Base-by-base conservation (phyloP, 2,888 invertebrate genomes). In the Nemotelus pantherinus region DNA sequence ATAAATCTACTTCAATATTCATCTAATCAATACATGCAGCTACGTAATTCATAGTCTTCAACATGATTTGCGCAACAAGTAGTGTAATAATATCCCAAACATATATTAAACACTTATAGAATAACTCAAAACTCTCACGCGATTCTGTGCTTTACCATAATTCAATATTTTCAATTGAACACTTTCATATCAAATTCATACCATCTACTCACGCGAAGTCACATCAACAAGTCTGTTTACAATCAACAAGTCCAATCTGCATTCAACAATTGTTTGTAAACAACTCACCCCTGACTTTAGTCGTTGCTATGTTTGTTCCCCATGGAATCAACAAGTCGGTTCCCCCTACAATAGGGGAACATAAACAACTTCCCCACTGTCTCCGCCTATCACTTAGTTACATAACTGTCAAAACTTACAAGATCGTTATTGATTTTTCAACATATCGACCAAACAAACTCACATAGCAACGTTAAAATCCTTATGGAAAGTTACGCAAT, bases 361-460 rank as follows among this genome's bases (percentile, higher is more conserved):
- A n/a, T 45, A 25, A n/a, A 57, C 2, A 1, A n/a, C 3, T 41
- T 63, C 63, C 48, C 74, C 72, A 58, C n/a, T 58, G 10, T 58
- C 57, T 48, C 44, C 43, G n/a, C 55, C 44, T 0, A 70, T 41
- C 65, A 39, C 4, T n/a, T n/a, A n/a, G 25, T 43, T 39, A 41
- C 43, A 3, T 3, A 9, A 7, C 5, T 63, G 5, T 63, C 9
- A 25, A 41, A 25, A 48, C 4, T 63, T 48, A 5, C 48, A 58
- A 60, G 60, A 63, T 60, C 63, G 41, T 39, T 63, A 74, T 63
- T 47, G 74, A 74, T 63, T 72, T 71, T 72, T 63, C 74, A 45
- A 44, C 6, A 3, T 63, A 74, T 74, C 74, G 74, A 74, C 63
- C 74, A 74, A 74, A 74, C 74, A 63, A 48, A 60, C 41, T 47